These are phyloP conservation scores for Seison nebaliae DNA, from an alignment of 1,140 invertebrate genomes.

Conservation along the genomic window DNA sequence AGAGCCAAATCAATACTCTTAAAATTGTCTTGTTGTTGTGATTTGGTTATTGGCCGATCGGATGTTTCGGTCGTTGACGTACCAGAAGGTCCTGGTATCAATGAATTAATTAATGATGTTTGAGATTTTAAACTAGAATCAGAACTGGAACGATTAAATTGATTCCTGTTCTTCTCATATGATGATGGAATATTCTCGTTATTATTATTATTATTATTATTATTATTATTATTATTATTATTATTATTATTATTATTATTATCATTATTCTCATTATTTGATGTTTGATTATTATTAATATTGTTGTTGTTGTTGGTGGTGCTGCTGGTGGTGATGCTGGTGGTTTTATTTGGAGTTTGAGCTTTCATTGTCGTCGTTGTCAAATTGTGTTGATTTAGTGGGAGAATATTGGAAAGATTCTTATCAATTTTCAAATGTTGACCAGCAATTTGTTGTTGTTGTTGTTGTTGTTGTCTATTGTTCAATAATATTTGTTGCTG, in stretches of 20 bases:
- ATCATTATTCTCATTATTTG: neutral
- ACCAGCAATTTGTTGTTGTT: conserved; percentile 4
- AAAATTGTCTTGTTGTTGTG: too few relatives aligned
- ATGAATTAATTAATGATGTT: too few relatives aligned
- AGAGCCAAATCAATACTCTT: too few relatives aligned
- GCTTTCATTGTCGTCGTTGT: too few relatives aligned
- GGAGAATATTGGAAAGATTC: conserved; percentile 1
- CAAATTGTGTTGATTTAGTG: conserved; percentile 4
- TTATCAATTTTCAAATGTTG: conserved; percentile 6
- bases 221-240: conserved; percentile 8
- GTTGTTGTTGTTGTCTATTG: conserved; percentile 31
- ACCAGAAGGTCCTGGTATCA: too few relatives aligned
- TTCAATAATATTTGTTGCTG: conserved; percentile 12
- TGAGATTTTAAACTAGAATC: too few relatives aligned
- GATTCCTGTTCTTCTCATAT: too few relatives aligned
- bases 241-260: neutral
- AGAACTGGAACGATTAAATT: too few relatives aligned
- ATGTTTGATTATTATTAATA: neutral
- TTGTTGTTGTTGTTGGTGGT: neutral
- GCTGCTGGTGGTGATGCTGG: neutral
- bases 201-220: too few relatives aligned
- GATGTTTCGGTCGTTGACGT: too few relatives aligned
- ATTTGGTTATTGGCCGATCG: too few relatives aligned
- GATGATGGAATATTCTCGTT: too few relatives aligned
- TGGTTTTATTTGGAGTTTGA: neutral